Conservation (phyloP, 2,888 invertebrate species). For the Cactoblastis cactorum region DNA sequence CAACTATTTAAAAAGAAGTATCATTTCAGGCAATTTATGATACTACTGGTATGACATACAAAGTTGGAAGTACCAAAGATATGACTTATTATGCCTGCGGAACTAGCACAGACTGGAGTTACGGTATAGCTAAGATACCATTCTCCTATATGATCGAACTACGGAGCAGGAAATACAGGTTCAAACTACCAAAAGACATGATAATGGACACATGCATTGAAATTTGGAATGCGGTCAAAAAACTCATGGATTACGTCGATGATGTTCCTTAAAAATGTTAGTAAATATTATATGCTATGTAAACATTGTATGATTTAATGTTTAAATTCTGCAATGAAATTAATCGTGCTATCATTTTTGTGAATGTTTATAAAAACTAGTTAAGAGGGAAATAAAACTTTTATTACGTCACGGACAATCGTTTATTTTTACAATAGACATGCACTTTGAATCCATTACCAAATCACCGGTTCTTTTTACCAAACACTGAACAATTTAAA, state of each 20-base stretch:
- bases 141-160: constrained; percentile 69
- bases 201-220: constrained; percentile 58
- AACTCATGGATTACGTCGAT: constrained; percentile 60
- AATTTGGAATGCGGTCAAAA: constrained; percentile 53
- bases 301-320: neutral
- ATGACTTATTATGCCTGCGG: constrained; percentile 67
- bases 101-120: constrained; percentile 70
- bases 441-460: neutral
- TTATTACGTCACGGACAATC: neutral
- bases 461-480: constrained; percentile 20
- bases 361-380: neutral
- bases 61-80: constrained; percentile 67
- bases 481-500: constrained; percentile 41
- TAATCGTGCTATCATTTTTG: constrained; percentile 1
- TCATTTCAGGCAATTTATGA: constrained; percentile 61
- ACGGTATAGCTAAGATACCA: constrained; percentile 63
- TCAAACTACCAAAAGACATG: constrained; percentile 57
- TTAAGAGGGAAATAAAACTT: neutral
- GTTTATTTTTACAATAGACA: neutral
- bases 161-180: constrained; percentile 54
- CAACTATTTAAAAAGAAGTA: neutral
- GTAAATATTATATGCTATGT: too few species aligned
- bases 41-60: constrained; percentile 56
- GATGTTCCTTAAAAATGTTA: neutral
- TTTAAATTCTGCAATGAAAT: neutral